phyloP scores from a whole-genome alignment of 2,888 invertebrate genomes.

The Melanargia galathea region DNA sequence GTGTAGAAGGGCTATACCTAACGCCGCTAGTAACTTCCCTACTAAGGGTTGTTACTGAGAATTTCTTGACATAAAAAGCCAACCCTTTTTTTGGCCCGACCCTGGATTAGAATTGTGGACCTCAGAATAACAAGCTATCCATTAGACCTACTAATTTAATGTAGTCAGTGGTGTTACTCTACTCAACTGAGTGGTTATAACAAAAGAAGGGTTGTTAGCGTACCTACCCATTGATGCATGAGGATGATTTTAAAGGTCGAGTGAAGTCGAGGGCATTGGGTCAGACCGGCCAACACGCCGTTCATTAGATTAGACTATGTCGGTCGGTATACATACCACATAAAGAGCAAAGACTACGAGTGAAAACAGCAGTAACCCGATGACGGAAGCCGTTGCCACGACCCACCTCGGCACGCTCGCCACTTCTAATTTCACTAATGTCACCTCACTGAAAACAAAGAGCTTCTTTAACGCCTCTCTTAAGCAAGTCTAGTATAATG shows the following conservation, averaged over 20 bases:
- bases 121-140: no score
- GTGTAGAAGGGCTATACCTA: no score
- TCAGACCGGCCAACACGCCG: slow-evolving; percentile 38
- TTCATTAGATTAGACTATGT: slow-evolving; percentile 24
- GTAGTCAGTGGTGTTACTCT: no score
- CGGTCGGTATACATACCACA: slow-evolving; percentile 10
- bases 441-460: slow-evolving; percentile 34
- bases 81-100: no score
- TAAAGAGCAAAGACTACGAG: not conserved
- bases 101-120: no score
- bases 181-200: not conserved
- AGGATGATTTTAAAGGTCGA: slow-evolving; percentile 39
- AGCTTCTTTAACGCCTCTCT: not conserved
- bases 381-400: slow-evolving; percentile 8
- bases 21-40: no score
- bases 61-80: no score
- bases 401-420: slow-evolving; percentile 37
- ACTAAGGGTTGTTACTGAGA: no score
- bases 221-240: slow-evolving; percentile 31
- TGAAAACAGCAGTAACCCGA: slow-evolving; percentile 7
- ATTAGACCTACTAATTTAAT: no score
- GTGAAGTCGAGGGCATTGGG: slow-evolving; percentile 34
- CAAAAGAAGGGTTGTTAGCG: slow-evolving; percentile 18
- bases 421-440: slow-evolving; percentile 28
- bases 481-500: no score